A percentile compares a stretch with the other conserved stretches of the same genome.
Conservation (phyloP, 2,797 vertebrate genomes). For the Bovichtus variegatus region DNA sequence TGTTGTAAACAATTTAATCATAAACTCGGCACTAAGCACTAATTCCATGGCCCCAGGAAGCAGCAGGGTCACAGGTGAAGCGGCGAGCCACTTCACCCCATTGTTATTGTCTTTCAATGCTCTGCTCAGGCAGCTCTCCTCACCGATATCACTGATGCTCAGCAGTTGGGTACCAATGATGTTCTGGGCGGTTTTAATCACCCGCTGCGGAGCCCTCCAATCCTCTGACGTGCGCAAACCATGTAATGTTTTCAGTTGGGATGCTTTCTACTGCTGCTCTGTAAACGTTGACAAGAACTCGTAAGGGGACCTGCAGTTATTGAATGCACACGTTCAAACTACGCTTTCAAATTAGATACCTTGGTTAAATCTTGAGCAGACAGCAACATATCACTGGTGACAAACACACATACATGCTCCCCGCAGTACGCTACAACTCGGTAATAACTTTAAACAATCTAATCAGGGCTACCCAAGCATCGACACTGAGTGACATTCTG, state of each 20-base stretch:
- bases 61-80: too few species aligned
- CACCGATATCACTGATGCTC: not conserved
- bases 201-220: too few species aligned
- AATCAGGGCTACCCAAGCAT: constrained; percentile 10
- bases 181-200: not conserved
- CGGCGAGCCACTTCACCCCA: too few species aligned
- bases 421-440: not conserved
- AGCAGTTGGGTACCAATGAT: not conserved
- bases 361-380: not conserved
- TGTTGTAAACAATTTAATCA: too few species aligned
- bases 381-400: not conserved
- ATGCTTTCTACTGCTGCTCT: too few species aligned
- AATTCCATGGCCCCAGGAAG: too few species aligned
- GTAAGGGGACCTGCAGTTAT: constrained; percentile 11
- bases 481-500: constrained; percentile 46
- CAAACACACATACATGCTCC: not conserved
- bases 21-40: too few species aligned
- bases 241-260: too few species aligned
- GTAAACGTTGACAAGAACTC: too few species aligned
- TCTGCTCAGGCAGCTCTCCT: not conserved
- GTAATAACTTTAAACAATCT: constrained; percentile 30
- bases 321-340: not conserved
- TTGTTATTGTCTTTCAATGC: not conserved
- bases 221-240: too few species aligned
- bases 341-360: not conserved